Conservation (phyloP, 2,888 invertebrate genomes). For the Drosophila eohydei region DNA sequence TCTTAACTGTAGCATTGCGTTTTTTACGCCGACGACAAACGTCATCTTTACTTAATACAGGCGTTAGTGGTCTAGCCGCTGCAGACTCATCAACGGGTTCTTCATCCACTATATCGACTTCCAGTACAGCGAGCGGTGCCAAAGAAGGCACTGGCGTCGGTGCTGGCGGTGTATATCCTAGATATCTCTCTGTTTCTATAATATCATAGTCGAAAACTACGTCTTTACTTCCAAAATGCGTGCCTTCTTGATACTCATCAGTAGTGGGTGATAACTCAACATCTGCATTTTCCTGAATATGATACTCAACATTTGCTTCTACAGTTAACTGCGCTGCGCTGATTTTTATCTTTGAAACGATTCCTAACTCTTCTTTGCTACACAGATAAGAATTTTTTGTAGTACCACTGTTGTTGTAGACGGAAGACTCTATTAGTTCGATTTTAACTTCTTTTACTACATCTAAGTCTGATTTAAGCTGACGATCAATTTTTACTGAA, state of each 20-base stretch:
- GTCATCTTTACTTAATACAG: conserved; percentile 62
- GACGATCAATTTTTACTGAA: not conserved
- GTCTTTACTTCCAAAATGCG: conserved; percentile 78
- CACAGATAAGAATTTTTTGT: not conserved
- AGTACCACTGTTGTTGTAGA: not conserved
- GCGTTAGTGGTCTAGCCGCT: conserved; percentile 16
- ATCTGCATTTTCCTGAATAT: conserved; percentile 31
- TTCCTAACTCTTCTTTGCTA: not conserved
- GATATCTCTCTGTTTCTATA: conserved; percentile 71
- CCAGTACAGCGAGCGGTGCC: conserved; percentile 89
- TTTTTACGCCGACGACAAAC: conserved; percentile 82
- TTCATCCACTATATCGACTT: conserved; percentile 89
- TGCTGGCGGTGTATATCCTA: conserved; percentile 82
- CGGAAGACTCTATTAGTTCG: conserved; percentile 69
- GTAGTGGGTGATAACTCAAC: conserved; percentile 83
- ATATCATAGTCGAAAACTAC: conserved; percentile 80
- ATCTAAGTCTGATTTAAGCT: conserved; percentile 28
- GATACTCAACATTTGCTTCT: not conserved
- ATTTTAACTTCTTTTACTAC: conserved; percentile 80
- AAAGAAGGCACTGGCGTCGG: conserved; percentile 85
- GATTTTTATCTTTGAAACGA: not conserved
- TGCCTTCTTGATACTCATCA: conserved; percentile 84
- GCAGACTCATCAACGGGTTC: conserved; percentile 83
- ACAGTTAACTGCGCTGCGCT: not conserved
- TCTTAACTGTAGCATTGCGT: conserved; percentile 78